These are phyloP conservation scores for Anoplophora glabripennis DNA, from an alignment of 1,140 invertebrate species.

Conservation along the genomic window DNA sequence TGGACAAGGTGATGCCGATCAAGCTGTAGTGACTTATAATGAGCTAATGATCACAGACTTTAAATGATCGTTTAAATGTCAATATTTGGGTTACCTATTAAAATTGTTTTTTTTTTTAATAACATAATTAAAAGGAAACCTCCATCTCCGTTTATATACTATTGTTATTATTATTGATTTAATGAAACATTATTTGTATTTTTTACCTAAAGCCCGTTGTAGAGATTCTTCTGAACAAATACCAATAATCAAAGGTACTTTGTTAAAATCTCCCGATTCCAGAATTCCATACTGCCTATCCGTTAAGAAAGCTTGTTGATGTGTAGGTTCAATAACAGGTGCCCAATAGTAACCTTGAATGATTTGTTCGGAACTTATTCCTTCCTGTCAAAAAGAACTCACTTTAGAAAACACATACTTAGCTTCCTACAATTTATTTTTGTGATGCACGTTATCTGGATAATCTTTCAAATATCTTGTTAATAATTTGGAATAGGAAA, in stretches of 20 bases:
- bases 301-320: constrained; percentile 28
- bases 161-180: not conserved
- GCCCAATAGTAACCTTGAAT: constrained; percentile 29
- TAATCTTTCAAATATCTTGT: too few relatives aligned
- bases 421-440: too few relatives aligned
- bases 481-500: too few relatives aligned
- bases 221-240: constrained; percentile 32
- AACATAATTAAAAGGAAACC: too few relatives aligned
- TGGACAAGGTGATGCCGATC: too few relatives aligned
- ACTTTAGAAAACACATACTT: too few relatives aligned
- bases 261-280: constrained; percentile 23
- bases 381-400: not conserved
- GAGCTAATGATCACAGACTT: too few relatives aligned
- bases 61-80: too few relatives aligned
- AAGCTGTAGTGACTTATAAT: too few relatives aligned
- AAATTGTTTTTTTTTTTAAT: too few relatives aligned
- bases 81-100: too few relatives aligned
- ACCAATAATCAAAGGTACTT: constrained; percentile 34
- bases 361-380: constrained; percentile 19
- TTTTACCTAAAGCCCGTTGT: not conserved
- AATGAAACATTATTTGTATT: not conserved
- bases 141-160: not conserved
- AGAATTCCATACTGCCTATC: constrained; percentile 24
- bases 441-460: too few relatives aligned
- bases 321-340: constrained; percentile 29